Conservation (phyloP, 2,797 vertebrate species). For the Thamnophis elegans region DNA sequence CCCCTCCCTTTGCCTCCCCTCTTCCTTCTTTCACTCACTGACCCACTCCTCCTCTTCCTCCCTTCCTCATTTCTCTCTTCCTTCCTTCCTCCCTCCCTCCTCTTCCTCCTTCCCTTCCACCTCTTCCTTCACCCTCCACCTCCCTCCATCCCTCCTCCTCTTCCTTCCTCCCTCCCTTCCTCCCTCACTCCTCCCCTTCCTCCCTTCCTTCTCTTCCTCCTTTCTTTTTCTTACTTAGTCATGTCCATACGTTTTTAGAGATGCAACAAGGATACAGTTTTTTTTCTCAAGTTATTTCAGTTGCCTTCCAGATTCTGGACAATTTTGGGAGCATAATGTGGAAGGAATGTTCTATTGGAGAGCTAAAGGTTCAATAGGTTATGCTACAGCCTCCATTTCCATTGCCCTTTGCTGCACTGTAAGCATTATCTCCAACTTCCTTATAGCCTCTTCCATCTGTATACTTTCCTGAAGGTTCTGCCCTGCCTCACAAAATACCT, state of each 20-base stretch:
- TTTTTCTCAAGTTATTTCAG: conserved; percentile 8
- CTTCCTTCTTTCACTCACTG: not conserved
- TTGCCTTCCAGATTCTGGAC: conserved; percentile 8
- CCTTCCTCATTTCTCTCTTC: not conserved
- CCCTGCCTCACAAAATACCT: not conserved
- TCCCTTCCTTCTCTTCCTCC: not conserved
- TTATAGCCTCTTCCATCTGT: not conserved
- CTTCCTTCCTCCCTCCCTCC: not conserved
- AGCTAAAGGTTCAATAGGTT: not conserved
- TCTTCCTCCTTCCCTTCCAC: not conserved
- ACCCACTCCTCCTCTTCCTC: too few relatives aligned
- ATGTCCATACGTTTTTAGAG: not conserved
- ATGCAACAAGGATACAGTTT: not conserved
- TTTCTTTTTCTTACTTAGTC: not conserved
- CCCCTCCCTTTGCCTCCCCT: not conserved
- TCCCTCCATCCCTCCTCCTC: too few relatives aligned
- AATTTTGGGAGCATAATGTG: conserved; percentile 3
- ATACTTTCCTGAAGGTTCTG: not conserved
- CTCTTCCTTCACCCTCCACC: not conserved
- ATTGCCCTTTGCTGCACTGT: conserved; percentile 20
- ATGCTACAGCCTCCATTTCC: conserved; percentile 14
- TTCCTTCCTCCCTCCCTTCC: not conserved
- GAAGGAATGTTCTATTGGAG: not conserved
- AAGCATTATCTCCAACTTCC: conserved; percentile 7
- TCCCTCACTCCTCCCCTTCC: too few relatives aligned